A percentile compares a stretch with the other conserved stretches of the same genome.
These are phyloP conservation scores for Emydura subglobosa DNA, from an alignment of 2,113 vertebrate genomes.

Conservation along the genomic window DNA sequence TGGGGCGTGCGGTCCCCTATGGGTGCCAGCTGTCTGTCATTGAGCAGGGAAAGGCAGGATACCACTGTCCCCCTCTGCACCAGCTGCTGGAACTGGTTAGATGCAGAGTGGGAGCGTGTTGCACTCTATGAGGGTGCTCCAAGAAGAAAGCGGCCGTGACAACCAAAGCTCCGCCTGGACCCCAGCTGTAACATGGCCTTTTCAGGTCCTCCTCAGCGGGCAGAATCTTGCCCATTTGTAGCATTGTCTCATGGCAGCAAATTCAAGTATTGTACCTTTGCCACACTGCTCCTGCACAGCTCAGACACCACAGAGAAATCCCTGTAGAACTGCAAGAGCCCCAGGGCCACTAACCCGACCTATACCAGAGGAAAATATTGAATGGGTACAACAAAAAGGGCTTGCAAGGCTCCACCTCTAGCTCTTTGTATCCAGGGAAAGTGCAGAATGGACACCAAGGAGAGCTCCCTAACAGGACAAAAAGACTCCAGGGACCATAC, in stretches of 20 bases:
- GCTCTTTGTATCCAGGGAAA: not conserved
- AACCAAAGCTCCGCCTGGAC: not conserved
- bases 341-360: not conserved
- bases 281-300: not conserved
- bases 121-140: not conserved
- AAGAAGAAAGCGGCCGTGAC: not conserved
- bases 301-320: not conserved
- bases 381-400: not conserved
- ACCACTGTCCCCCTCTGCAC: not conserved
- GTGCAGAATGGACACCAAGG: not conserved
- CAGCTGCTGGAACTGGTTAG: not conserved
- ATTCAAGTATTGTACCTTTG: not conserved
- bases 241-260: not conserved
- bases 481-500: not conserved
- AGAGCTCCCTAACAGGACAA: not conserved
- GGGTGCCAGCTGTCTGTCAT: not conserved
- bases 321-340: not conserved
- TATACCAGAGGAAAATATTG: not conserved
- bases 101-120: not conserved
- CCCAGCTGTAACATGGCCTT: not conserved
- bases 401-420: not conserved
- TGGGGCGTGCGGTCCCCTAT: accelerated
- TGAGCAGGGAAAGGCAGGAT: not conserved
- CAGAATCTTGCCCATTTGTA: not conserved
- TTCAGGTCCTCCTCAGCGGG: not conserved